Evolutionary conservation across 2,113 vertebrate genomes (phyloP).

Genomic region (Macaca nemestrina): DNA sequence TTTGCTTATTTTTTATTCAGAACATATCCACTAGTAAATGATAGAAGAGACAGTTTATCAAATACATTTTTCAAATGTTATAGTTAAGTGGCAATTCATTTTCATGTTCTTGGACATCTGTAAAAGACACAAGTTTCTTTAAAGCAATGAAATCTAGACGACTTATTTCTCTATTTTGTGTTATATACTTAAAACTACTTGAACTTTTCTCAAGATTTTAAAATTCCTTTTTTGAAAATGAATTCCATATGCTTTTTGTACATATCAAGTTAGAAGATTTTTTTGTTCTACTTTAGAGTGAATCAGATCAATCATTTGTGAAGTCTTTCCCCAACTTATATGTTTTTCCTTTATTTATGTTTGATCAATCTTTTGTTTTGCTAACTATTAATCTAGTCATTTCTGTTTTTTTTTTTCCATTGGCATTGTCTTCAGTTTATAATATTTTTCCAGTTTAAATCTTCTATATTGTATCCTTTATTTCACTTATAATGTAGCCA

Average conservation of each 20-base stretch:
- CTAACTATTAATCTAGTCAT: neutral
- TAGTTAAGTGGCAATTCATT: neutral
- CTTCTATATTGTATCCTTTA: neutral
- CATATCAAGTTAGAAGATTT: neutral
- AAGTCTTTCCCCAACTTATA: neutral
- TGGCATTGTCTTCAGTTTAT: neutral
- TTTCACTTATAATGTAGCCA: neutral
- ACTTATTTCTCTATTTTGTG: neutral
- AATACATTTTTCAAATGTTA: neutral
- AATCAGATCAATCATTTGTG: neutral
- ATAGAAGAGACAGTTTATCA: neutral
- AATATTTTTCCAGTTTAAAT: neutral
- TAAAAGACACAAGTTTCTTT: neutral
- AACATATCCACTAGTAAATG: neutral
- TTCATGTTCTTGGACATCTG: neutral
- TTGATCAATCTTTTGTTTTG: neutral
- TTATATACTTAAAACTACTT: neutral
- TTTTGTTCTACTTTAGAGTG: neutral
- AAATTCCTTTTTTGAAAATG: neutral
- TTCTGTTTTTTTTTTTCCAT: neutral
- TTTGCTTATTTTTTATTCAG: neutral
- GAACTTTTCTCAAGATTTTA: neutral
- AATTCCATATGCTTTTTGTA: neutral
- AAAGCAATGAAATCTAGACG: neutral
- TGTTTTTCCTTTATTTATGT: neutral